Conservation (phyloP, 2,888 invertebrate species). For the Gibbula magus region DNA sequence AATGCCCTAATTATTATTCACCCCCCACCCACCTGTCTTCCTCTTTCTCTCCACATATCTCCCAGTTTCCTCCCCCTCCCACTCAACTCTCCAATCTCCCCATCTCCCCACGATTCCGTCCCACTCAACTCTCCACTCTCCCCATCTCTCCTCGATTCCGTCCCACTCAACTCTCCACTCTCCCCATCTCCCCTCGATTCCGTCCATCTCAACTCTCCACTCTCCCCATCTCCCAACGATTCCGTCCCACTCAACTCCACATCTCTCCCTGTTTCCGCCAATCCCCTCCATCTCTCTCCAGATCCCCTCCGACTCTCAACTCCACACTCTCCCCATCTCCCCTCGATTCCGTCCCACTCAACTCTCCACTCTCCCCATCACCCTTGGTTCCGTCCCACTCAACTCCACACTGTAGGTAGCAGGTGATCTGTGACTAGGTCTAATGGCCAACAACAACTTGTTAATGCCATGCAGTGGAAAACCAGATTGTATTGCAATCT, state of each 20-base stretch:
- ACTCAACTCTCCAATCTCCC: neutral
- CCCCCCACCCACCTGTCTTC: neutral
- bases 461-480: neutral
- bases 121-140: no score
- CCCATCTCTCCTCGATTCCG: neutral
- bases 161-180: neutral
- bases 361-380: neutral
- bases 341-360: no score
- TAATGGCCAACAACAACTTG: neutral
- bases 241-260: no score
- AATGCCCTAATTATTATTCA: no score
- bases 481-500: neutral
- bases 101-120: neutral
- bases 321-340: no score
- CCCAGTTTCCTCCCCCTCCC: slow-evolving; percentile 18
- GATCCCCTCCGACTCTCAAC: no score
- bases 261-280: neutral
- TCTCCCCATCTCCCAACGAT: neutral
- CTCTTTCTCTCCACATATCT: slow-evolving; percentile 13
- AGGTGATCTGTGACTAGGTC: neutral
- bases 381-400: neutral
- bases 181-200: neutral
- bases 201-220: neutral
- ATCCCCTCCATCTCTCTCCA: neutral
- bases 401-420: no score